Evolutionary conservation across 1,140 invertebrate genomes (phyloP).

Genomic region (Panagrolaimus sp.): DNA sequence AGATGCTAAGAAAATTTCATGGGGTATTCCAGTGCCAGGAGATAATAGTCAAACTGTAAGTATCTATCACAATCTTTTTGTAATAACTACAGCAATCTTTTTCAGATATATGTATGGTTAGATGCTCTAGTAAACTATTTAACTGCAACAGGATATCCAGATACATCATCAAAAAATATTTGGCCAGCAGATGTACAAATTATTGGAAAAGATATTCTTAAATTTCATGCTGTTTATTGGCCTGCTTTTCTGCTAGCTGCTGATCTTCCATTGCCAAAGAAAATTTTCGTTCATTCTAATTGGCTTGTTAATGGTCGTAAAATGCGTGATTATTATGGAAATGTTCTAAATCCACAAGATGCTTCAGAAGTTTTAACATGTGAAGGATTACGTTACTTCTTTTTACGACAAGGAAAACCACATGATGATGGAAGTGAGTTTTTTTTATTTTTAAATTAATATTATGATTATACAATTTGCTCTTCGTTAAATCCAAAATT

Average conservation of each 20-base stretch:
- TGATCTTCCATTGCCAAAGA: constrained; percentile 26
- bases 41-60: constrained; percentile 70
- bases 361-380: constrained; percentile 61
- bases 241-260: constrained; percentile 85
- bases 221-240: constrained; percentile 93
- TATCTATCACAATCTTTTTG: too few relatives aligned
- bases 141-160: constrained; percentile 74
- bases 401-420: constrained; percentile 79
- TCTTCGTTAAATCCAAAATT: constrained; percentile 11
- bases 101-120: constrained; percentile 83
- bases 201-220: constrained; percentile 91
- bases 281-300: constrained; percentile 83
- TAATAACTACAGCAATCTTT: too few relatives aligned
- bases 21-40: constrained; percentile 73
- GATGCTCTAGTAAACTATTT: constrained; percentile 91
- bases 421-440: constrained; percentile 81
- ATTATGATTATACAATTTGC: constrained; percentile 7
- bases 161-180: constrained; percentile 44
- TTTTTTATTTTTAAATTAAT: constrained; percentile 15
- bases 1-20: constrained; percentile 72
- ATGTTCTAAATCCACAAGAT: constrained; percentile 75
- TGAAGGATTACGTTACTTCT: constrained; percentile 81
- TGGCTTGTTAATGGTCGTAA: constrained; percentile 84
- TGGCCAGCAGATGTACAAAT: constrained; percentile 85
- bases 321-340: constrained; percentile 93